phyloP scores from a whole-genome alignment of 2,113 vertebrate species.

The Microtus oregoni region DNA sequence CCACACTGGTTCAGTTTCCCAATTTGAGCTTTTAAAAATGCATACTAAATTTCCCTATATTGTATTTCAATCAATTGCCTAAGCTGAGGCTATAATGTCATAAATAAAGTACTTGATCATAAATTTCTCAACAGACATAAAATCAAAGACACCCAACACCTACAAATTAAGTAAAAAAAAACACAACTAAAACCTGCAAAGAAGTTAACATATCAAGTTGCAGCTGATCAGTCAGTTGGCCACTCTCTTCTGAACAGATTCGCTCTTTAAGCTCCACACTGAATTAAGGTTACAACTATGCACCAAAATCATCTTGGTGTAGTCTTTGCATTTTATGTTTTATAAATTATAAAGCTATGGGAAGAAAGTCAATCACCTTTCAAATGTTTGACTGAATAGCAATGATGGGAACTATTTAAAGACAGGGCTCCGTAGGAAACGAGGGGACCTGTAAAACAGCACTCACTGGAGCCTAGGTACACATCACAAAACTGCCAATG shows the following conservation, averaged over 20 bases:
- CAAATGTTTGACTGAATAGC: slow-evolving; percentile 60
- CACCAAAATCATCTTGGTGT: slow-evolving; percentile 56
- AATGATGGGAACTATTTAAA: slow-evolving; percentile 54
- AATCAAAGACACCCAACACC: slow-evolving; percentile 85
- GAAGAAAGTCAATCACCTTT: slow-evolving; percentile 69
- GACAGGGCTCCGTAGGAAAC: slow-evolving; percentile 4
- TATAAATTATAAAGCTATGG: slow-evolving; percentile 70
- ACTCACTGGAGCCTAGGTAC: slow-evolving; percentile 14
- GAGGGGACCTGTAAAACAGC: slow-evolving; percentile 25
- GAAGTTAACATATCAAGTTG: slow-evolving; percentile 47
- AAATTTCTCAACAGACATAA: slow-evolving; percentile 87
- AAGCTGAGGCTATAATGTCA: slow-evolving; percentile 81
- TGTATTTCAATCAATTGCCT: slow-evolving; percentile 87
- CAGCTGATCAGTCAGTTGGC: not conserved
- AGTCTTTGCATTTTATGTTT: slow-evolving; percentile 76
- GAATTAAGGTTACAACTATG: slow-evolving; percentile 71
- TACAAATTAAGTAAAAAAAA: slow-evolving; percentile 70
- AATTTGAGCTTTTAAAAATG: slow-evolving; percentile 78
- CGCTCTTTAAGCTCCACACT: slow-evolving; percentile 61
- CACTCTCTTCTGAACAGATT: slow-evolving; percentile 33
- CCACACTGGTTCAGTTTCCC: slow-evolving; percentile 68
- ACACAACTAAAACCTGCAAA: slow-evolving; percentile 66
- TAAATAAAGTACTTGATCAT: slow-evolving; percentile 86
- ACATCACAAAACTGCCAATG: slow-evolving; percentile 40
- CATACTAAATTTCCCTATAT: slow-evolving; percentile 78